Evolutionary conservation across 2,113 vertebrate species (phyloP).

Genomic region (Philantomba maxwellii): DNA sequence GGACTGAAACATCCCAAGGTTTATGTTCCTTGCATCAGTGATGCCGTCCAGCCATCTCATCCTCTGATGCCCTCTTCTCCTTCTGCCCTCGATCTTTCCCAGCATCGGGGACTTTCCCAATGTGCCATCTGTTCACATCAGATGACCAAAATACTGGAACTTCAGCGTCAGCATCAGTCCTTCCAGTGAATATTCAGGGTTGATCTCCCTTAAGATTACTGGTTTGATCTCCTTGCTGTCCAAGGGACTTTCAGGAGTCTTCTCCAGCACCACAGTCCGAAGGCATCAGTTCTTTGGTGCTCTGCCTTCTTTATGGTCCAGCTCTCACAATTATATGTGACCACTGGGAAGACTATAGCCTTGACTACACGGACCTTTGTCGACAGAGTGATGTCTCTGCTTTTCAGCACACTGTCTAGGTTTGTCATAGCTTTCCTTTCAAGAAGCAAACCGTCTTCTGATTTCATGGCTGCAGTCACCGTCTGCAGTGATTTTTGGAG

Average conservation of each 20-base stretch:
- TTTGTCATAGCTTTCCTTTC: not conserved
- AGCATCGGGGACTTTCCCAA: accelerated
- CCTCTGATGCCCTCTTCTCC: not conserved
- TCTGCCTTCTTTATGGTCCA: not conserved
- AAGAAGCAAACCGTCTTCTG: not conserved
- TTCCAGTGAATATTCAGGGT: not conserved
- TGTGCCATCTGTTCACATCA: not conserved
- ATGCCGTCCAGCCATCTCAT: not conserved
- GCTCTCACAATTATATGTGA: accelerated
- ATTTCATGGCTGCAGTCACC: not conserved
- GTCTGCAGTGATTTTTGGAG: not conserved
- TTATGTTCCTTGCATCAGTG: not conserved
- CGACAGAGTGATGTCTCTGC: not conserved
- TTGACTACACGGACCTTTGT: not conserved
- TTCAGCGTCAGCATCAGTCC: not conserved
- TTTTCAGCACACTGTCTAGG: not conserved
- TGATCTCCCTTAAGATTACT: not conserved
- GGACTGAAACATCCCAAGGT: not conserved
- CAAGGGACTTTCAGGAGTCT: not conserved
- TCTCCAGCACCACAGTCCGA: not conserved
- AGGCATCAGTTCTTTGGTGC: not conserved
- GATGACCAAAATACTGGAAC: not conserved
- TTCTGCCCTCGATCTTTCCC: not conserved
- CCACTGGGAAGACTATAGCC: not conserved
- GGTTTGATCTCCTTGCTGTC: not conserved